Base-by-base conservation (phyloP, 2,888 invertebrate species). In the Pandemis heparana region DNA sequence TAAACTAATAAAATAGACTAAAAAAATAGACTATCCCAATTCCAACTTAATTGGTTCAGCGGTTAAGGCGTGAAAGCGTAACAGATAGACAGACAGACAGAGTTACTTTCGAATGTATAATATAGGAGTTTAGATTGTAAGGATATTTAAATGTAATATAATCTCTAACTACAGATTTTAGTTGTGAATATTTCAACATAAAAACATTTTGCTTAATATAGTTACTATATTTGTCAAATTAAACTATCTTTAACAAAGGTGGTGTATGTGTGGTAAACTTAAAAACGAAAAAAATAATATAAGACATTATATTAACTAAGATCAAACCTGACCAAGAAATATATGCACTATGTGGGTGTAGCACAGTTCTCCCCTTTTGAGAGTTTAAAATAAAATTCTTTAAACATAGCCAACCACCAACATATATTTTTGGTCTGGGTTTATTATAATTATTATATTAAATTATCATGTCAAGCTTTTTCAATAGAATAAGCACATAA, bases 201-300 rank as follows among this genome's bases (percentile, higher is more conserved):
- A 46, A n/a, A 32, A 7, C 9, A 14, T 46, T 60, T 38, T 16
- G 41, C 66, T 46, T 63, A 75, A 75, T 75, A 75, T 67, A 66
- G 56, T 63, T 38, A 67, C 46, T 75, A 73, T 73, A 73, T 73
- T 73, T 73, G 73, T 73, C 73, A 68, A 48, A 69, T 56, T 72
- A 56, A 64, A 60, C 46, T 51, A 64, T 53, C 38, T 23, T 62
- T 59, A 73, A 65, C 72, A 72, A 72, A 63, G 62, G 41, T 56
- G 43, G 53, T 51, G 43, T 46, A 43, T 14, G 51, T 43, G 53
- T 16, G 18, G 72, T 68, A 68, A 62, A 62, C 46, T 68, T 72
- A 63, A 38, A 62, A 39, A 56, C 16, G 6, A 68, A 53, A 67
- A 48, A 72, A n/a, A 10, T 39, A n/a, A 60, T 60, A 56, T 43